phyloP scores from a whole-genome alignment of 2,797 vertebrate genomes.

The Pseudomugil gertrudae region DNA sequence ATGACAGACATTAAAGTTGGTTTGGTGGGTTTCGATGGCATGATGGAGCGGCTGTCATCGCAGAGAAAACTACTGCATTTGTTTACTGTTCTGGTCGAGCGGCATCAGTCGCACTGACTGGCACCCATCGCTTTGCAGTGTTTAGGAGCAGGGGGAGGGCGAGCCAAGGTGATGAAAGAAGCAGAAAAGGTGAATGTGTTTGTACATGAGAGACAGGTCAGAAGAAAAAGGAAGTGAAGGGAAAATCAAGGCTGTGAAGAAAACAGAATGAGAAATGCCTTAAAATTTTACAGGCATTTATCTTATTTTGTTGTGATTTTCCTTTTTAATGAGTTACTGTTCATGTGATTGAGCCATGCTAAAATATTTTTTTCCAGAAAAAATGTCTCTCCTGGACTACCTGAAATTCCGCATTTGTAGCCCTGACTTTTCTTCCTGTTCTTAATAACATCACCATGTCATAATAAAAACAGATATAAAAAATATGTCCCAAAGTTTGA shows the following conservation, averaged over 20 bases:
- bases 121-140: conserved; percentile 17
- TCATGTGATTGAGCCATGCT: too few species aligned
- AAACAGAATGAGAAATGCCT: too few species aligned
- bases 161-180: background rate
- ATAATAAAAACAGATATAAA: too few species aligned
- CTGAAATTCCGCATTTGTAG: too few species aligned
- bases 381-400: too few species aligned
- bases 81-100: conserved; percentile 40
- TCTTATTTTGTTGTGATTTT: background rate
- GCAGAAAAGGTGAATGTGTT: background rate
- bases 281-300: too few species aligned
- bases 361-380: too few species aligned
- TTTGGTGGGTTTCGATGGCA: conserved; percentile 52
- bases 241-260: background rate
- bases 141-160: conserved; percentile 31
- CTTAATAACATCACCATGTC: too few species aligned
- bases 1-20: conserved; percentile 50
- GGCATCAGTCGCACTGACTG: conserved; percentile 15
- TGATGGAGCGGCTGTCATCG: conserved; percentile 66
- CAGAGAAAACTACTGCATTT: conserved; percentile 45
- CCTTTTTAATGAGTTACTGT: background rate
- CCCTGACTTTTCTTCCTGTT: too few species aligned
- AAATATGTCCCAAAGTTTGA: too few species aligned
- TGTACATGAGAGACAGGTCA: too few species aligned
- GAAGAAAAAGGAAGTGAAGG: background rate